Conservation (phyloP, 2,113 vertebrate species). For the Oostethus manadensis region DNA sequence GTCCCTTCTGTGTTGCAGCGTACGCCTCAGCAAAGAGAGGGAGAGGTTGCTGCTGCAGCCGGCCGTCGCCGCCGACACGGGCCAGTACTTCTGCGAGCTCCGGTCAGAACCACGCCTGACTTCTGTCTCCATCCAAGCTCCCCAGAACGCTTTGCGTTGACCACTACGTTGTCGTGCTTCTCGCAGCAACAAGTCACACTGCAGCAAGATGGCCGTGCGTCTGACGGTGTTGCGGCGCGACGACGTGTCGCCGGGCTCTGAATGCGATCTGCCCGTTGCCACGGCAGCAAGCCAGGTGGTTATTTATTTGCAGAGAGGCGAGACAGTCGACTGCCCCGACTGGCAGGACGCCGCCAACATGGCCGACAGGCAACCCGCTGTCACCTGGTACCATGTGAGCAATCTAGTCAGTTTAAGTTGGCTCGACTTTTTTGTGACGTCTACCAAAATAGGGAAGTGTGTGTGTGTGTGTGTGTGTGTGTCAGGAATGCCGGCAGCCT, state of each 20-base stretch:
- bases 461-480: background rate
- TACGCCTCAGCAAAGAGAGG: background rate
- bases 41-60: background rate
- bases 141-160: background rate
- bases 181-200: conserved; percentile 81
- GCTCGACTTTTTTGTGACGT: background rate
- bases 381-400: conserved; percentile 82
- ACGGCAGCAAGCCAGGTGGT: background rate
- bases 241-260: conserved; percentile 19
- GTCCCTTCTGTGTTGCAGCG: background rate
- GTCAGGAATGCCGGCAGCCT: background rate
- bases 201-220: conserved; percentile 80
- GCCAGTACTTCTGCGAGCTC: background rate
- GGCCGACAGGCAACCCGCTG: conserved; percentile 48
- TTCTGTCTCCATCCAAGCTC: too few species aligned
- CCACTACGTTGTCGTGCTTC: background rate
- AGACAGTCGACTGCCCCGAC: conserved; percentile 76
- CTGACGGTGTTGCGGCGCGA: conserved; percentile 73
- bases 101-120: background rate
- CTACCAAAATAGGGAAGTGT: background rate
- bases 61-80: background rate
- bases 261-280: conserved; percentile 47
- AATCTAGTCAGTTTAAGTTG: background rate
- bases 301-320: conserved; percentile 63
- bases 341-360: conserved; percentile 73